Evolutionary conservation across 2,797 vertebrate genomes (phyloP), one percentile per base, ranked within the genome.

Genomic region (Macrochelys suwanniensis): DNA sequence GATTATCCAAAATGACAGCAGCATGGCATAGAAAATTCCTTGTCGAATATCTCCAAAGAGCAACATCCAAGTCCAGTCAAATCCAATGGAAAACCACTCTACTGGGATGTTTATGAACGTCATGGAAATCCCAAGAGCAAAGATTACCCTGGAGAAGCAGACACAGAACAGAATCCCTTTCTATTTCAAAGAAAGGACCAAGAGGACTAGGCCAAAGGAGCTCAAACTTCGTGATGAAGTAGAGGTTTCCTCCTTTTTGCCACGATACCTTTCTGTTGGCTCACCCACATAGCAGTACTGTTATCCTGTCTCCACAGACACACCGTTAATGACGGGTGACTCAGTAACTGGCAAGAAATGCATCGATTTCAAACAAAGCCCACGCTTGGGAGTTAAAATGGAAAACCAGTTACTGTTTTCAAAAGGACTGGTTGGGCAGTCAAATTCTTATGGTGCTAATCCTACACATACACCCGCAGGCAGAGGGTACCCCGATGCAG

Each of bases 1-100:
- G 97, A 99, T 99, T 97, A 99, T 99, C 99, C 99, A 99, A 95
- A 99, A 99, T 0, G 99, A 99, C 28, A 99, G 98, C 42, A 99
- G 98, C 99, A 99, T 99, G 68, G 99, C 99, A 12, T 99, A 99
- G 98, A 99, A 99, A 96, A 99, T 99, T 86, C 99, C 99, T 97
- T 99, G 99, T 26, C 99, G 98, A 90, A 99, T 99, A 96, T 99
- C 99, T 74, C 99, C 99, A 0, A 99, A 99, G 21, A 99, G 98
- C 87, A 99, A 97, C 99, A 99, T 99, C 99, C 99, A 99, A 1
- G 99, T 99, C 99, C 99, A 99, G 97, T 99, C 98, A 93, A 99
- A 99, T 17, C 99, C 99, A 0, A 99, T 98, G 37, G 99, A 99
- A 98, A 99, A 99, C 99, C 99, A 99, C 94, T 99, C 99, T 94